Conservation (phyloP, 2,888 invertebrate species). For the Euplagia quadripunctaria region DNA sequence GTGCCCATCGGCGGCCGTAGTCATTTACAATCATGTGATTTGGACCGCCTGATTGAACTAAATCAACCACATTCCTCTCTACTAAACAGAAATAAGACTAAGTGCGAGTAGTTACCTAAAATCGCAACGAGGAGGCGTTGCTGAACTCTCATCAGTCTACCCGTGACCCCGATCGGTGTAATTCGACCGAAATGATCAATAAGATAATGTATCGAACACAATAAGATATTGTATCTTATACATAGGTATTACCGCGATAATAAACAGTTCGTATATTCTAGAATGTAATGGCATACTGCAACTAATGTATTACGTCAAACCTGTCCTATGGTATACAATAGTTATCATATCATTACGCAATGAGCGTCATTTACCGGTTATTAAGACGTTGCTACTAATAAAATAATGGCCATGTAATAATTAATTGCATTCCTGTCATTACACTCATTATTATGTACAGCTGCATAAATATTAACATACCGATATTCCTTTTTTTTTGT, state of each 20-base stretch:
- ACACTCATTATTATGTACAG: neutral
- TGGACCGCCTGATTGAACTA: too few species aligned
- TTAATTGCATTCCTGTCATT: neutral
- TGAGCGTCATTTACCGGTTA: conserved; percentile 10
- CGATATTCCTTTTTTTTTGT: neutral
- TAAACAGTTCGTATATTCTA: neutral
- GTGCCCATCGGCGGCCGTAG: too few species aligned
- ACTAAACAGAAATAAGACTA: too few species aligned
- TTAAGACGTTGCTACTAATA: conserved; percentile 12
- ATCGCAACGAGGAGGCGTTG: too few species aligned
- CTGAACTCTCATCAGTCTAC: too few species aligned
- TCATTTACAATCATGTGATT: too few species aligned
- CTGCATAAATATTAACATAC: neutral
- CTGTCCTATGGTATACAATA: neutral
- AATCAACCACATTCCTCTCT: too few species aligned
- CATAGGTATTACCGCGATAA: neutral
- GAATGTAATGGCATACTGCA: neutral
- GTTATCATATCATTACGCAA: neutral
- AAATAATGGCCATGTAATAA: neutral
- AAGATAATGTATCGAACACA: too few species aligned
- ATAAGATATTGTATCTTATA: too few species aligned
- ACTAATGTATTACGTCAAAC: neutral
- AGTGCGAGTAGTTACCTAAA: too few species aligned
- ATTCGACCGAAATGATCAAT: too few species aligned
- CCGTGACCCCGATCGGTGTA: too few species aligned